Percentiles rank a stretch among this genome's conserved stretches.
These are phyloP conservation scores for Drosophila mulleri DNA, from an alignment of 2,888 invertebrate species.

Conservation along the genomic window DNA sequence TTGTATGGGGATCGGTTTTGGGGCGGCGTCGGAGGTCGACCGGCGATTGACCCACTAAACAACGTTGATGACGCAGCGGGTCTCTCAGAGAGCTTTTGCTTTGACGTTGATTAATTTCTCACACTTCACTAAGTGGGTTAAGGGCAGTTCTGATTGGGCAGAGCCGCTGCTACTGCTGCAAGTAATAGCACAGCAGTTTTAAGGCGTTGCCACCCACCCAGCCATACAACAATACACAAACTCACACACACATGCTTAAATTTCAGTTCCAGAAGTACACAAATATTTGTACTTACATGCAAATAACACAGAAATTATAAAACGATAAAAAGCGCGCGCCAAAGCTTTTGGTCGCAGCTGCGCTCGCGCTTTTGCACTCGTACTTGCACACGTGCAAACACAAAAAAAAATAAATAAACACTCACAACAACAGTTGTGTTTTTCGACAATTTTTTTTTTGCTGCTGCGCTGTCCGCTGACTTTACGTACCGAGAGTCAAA, in stretches of 20 bases:
- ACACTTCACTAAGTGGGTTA: conserved; percentile 59
- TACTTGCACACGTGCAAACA: conserved; percentile 53
- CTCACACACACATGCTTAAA: not conserved
- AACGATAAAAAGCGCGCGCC: conserved; percentile 43
- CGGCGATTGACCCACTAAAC: conserved; percentile 57
- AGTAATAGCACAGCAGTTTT: conserved; percentile 31
- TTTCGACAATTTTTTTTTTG: conserved; percentile 31
- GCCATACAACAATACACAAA: not conserved
- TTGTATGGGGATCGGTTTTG: conserved; percentile 25
- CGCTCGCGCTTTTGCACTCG: conserved; percentile 31
- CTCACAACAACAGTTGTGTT: conserved; percentile 38
- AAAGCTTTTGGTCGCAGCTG: conserved; percentile 24
- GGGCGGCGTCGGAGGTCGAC: conserved; percentile 51
- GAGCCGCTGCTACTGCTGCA: conserved; percentile 4
- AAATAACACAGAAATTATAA: conserved; percentile 37
- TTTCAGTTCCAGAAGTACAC: conserved; percentile 7
- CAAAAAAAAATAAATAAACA: conserved; percentile 22
- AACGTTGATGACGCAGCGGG: conserved; percentile 7
- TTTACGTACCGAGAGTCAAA: conserved; percentile 77
- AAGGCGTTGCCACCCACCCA: conserved; percentile 44
- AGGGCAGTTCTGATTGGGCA: conserved; percentile 57
- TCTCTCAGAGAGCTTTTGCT: conserved; percentile 12
- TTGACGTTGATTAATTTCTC: conserved; percentile 49
- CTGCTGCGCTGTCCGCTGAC: conserved; percentile 50
- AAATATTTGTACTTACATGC: conserved; percentile 47